Conservation (phyloP, 2,888 invertebrate species). For the Drosophila tripunctata region DNA sequence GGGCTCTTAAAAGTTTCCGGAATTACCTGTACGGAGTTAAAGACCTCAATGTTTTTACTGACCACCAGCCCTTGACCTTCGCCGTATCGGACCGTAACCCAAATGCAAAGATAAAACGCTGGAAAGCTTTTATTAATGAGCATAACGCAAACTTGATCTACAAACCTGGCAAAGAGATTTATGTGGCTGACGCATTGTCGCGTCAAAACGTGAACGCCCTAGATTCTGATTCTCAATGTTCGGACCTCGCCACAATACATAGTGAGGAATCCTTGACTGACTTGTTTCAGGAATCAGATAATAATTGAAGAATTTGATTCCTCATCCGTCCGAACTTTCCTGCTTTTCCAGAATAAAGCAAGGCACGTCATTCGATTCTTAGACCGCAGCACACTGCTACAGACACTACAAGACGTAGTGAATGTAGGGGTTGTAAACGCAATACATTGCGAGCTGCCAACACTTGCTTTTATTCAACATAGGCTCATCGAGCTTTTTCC, state of each 20-base stretch:
- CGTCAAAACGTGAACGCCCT: slow-evolving; percentile 19
- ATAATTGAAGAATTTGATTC: not conserved
- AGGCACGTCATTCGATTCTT: not conserved
- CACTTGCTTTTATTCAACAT: not conserved
- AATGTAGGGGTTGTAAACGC: not conserved
- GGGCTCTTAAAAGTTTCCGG: slow-evolving; percentile 9
- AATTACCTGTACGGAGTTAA: slow-evolving; percentile 3
- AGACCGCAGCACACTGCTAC: not conserved
- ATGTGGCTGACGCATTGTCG: slow-evolving; percentile 18
- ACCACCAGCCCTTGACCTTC: no score
- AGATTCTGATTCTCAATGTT: not conserved
- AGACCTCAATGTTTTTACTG: no score
- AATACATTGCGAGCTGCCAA: not conserved
- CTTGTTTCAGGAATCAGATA: not conserved
- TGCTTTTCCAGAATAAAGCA: slow-evolving; percentile 1
- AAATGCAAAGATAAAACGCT: slow-evolving; percentile 13
- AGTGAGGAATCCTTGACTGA: no score
- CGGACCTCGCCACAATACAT: slow-evolving; percentile 17
- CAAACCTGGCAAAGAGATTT: slow-evolving; percentile 23
- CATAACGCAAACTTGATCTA: slow-evolving; percentile 8
- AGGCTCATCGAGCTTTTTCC: not conserved
- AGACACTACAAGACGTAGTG: not conserved
- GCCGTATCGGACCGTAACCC: not conserved
- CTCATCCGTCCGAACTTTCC: not conserved
- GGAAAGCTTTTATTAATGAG: slow-evolving; percentile 17